Evolutionary conservation across 2,113 vertebrate species (phyloP).

Genomic region (Pterocles burchelli): DNA sequence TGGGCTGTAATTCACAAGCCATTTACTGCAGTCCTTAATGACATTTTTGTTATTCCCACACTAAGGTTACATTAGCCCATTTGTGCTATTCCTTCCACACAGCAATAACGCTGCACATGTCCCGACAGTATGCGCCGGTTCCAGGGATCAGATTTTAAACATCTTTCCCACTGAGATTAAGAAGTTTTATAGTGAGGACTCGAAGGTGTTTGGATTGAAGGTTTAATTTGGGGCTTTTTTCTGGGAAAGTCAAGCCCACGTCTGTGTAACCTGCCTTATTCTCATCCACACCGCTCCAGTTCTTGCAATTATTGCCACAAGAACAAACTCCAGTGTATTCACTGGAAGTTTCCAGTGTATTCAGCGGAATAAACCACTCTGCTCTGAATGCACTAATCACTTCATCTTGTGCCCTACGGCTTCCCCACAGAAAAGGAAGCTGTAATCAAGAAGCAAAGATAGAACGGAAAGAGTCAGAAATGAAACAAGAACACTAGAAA

Average conservation of each 20-base stretch:
- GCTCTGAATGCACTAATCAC: background rate
- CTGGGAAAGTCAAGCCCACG: background rate
- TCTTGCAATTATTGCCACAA: background rate
- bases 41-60: background rate
- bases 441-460: background rate
- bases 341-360: background rate
- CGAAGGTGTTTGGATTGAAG: background rate
- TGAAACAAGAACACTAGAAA: background rate
- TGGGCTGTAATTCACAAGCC: background rate
- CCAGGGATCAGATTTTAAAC: background rate
- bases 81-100: background rate
- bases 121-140: rapidly evolving
- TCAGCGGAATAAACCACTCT: background rate
- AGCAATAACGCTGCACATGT: rapidly evolving
- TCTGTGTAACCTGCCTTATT: background rate
- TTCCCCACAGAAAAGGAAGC: background rate
- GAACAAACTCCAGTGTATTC: background rate
- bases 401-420: background rate
- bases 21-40: background rate
- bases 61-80: background rate
- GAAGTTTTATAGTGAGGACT: background rate
- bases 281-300: background rate
- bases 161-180: background rate
- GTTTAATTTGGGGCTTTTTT: background rate
- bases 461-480: background rate